Base-by-base conservation (phyloP, 2,113 vertebrate species). In the Bolborhynchus lineola region DNA sequence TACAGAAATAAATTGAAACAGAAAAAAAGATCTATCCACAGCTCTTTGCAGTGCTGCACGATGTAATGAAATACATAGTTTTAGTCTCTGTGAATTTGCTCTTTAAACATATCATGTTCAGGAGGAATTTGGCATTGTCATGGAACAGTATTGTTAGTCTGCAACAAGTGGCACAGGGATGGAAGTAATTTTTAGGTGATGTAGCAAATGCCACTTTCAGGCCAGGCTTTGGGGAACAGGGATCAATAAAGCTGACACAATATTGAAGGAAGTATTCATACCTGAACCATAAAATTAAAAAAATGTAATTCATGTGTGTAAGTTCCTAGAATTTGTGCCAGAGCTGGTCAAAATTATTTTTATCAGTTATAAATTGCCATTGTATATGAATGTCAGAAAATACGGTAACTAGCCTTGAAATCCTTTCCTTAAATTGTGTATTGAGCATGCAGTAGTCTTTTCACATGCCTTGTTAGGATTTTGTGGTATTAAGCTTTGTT, bases 381-480 rank as follows among this genome's bases (percentile, higher is more conserved):
- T 69, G 3, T 49, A 8, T 91, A 35, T 1, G 0, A 10, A 8
- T 72, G 70, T 44, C 55, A 87, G 41, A 72, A 91, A 74, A 49
- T 26, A 65, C 1, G 44, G 35, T 57, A 16, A 65, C 90, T 84
- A 88, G 13, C 39, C 72, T 81, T 88, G 25, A 92, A 86, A 42
- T 63, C 29, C 37, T 86, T 52, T 81, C 18, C 15, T 75, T 75
- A 55, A 75, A 68, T 70, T 63, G 7, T 60, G 2, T 70, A 12
- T 68, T 53, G 69, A 71, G n/a, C 74, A 47, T 79, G 91, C 65
- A 79, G 39, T 89, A 81, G 65, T 35, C 37, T 80, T 88, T 85
- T 91, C 67, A 82, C 79, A 49, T 64, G 74, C 10, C 41, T 95
- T 35, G 24, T 46, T 94, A 85, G 69, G 78, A 87, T 96, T 96